phyloP scores from a whole-genome alignment of 2,113 vertebrate species.

The Mionectes macconnelli region DNA sequence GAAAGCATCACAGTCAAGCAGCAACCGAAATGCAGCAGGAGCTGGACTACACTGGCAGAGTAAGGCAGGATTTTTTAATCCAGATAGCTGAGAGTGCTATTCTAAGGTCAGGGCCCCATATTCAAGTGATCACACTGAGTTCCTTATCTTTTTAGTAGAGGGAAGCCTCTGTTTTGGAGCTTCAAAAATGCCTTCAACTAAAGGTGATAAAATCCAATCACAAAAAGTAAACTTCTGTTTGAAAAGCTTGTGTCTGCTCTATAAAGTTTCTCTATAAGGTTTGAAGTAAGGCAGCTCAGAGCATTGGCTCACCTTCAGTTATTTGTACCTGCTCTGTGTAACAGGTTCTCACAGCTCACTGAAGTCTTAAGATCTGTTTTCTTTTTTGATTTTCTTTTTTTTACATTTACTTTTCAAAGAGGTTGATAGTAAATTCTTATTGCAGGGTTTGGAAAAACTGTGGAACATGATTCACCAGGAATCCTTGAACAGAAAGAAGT shows the following conservation, averaged over 20 bases:
- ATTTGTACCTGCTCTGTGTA: neutral
- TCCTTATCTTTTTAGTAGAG: constrained; percentile 67
- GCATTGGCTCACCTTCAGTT: neutral
- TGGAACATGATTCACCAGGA: constrained; percentile 71
- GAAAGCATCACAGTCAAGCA: constrained; percentile 29
- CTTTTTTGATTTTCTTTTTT: no score
- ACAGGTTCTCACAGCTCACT: neutral
- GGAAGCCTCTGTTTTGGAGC: constrained; percentile 71
- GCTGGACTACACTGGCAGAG: constrained; percentile 72
- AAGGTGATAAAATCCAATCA: constrained; percentile 59
- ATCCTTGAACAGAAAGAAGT: constrained; percentile 64
- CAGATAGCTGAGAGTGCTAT: no score
- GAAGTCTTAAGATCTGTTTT: neutral
- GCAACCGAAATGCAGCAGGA: constrained; percentile 69
- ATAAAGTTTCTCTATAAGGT: neutral
- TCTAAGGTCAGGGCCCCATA: no score
- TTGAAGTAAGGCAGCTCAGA: constrained; percentile 66
- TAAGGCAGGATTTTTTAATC: neutral
- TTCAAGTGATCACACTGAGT: neutral
- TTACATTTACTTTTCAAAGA: neutral
- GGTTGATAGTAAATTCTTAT: neutral
- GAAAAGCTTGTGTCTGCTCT: constrained; percentile 55
- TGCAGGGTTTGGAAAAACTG: constrained; percentile 73
- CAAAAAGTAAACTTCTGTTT: constrained; percentile 63
- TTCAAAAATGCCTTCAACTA: constrained; percentile 65